Evolutionary conservation across 2,797 vertebrate species (phyloP), one percentile per base, ranked within the genome.

Genomic region (Kryptolebias ocellatus): DNA sequence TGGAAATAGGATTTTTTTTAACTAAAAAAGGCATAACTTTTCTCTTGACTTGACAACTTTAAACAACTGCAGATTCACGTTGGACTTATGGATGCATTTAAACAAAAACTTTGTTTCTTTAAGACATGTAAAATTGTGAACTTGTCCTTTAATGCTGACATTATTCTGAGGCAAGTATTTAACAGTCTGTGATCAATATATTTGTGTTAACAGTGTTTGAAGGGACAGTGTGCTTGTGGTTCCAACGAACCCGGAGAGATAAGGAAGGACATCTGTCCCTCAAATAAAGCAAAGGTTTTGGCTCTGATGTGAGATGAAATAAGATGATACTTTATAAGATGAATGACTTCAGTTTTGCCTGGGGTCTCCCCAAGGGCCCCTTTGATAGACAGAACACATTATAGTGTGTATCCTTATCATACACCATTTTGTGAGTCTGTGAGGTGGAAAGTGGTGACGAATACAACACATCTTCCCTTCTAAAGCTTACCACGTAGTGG

Each of bases 381-480:
- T 70, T 54, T 70, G 59, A 55, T 50, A 70, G 59, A 45, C 45
- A 57, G 46, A 69, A 63, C 60, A 63, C 53, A 62, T 50, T 44
- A 50, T 49, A 56, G 24, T 24, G 60, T 70, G 46, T 55, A 42
- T 63, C 34, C 37, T 29, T 70, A 31, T 62, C 37, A 42, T 53
- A 57, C 27, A 51, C 53, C 27, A 3, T 57, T 66, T 66, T 55
- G 24, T 55, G 34, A 47, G 24, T 42, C 45, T 37, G 15, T 42
- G 31, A 11, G 45, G 18, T 50, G 44, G 20, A 50, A 69, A 49
- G 20, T 52, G 3, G 37, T 49, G 15, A 34, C 42, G 58, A 55
- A 28, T 62, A 50, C 44, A 55, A 24, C 18, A 42, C 52, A 39
- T 37, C 59, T 50, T 16, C 42, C 16, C 31, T 60, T 53, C 49